phyloP scores from a whole-genome alignment of 2,797 vertebrate species.

The Ptychobarbus kaznakovi region DNA sequence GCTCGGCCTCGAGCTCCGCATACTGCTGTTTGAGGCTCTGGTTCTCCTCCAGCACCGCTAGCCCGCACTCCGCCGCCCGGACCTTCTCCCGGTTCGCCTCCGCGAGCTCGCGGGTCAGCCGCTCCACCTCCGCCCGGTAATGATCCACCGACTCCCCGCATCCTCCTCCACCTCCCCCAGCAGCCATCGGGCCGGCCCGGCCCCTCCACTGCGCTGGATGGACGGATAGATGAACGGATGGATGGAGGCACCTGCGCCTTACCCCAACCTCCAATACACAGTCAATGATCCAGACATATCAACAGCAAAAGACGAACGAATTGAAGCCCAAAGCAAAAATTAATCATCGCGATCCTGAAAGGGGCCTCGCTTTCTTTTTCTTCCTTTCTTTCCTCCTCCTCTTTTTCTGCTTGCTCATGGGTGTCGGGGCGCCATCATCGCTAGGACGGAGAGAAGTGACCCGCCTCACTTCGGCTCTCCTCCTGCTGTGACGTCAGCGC shows the following conservation, averaged over 20 bases:
- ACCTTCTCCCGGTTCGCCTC: constrained; percentile 96
- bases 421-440: constrained; percentile 75
- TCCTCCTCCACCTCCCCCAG: constrained; percentile 75
- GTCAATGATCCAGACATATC: constrained; percentile 47
- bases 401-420: constrained; percentile 86
- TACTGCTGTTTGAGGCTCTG: constrained; percentile 94
- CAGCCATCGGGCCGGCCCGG: constrained; percentile 84
- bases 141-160: constrained; percentile 84
- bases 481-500: constrained; percentile 66
- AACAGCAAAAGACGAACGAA: not conserved
- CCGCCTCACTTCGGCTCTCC: constrained; percentile 58
- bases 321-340: not conserved
- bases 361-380: constrained; percentile 57
- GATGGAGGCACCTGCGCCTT: constrained; percentile 59
- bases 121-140: constrained; percentile 88
- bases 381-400: constrained; percentile 65
- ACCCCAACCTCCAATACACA: constrained; percentile 55
- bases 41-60: constrained; percentile 96
- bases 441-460: constrained; percentile 68
- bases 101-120: constrained; percentile 88
- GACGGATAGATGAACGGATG: constrained; percentile 66
- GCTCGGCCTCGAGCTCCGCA: constrained; percentile 88
- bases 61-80: constrained; percentile 93
- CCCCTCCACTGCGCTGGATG: constrained; percentile 47
- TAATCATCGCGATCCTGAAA: not conserved